A percentile compares a stretch with the other conserved stretches of the same genome.
Evolutionary conservation across 2,888 invertebrate species (phyloP).

Genomic region (Polietes domitor): DNA sequence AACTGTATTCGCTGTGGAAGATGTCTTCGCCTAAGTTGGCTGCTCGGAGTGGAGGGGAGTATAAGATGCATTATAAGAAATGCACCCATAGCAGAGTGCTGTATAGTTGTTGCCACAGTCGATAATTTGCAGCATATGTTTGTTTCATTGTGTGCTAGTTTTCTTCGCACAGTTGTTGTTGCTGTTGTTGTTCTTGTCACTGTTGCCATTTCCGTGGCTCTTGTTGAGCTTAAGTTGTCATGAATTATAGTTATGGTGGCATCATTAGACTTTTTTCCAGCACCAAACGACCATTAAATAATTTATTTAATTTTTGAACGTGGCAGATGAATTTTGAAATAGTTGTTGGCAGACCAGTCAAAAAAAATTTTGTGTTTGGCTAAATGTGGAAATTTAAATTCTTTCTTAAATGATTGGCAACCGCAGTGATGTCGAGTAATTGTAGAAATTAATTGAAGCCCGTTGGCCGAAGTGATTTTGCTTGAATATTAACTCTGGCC

Average conservation of each 20-base stretch:
- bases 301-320: slow-evolving; percentile 74
- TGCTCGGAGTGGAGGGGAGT: not conserved
- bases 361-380: not conserved
- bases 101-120: not conserved
- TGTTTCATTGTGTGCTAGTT: slow-evolving; percentile 5
- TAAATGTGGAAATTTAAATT: not conserved
- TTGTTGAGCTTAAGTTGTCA: slow-evolving; percentile 65
- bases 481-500: no score
- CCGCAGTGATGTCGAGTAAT: not conserved
- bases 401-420: not conserved
- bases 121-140: slow-evolving; percentile 49
- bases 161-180: not conserved
- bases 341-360: not conserved
- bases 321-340: slow-evolving; percentile 61
- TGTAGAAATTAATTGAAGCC: no score
- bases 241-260: slow-evolving; percentile 75
- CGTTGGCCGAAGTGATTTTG: no score
- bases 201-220: slow-evolving; percentile 25
- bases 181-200: not conserved
- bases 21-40: not conserved
- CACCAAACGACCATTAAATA: slow-evolving; percentile 68
- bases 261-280: slow-evolving; percentile 71
- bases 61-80: not conserved
- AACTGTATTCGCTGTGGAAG: not conserved
- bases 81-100: not conserved